phyloP scores from a whole-genome alignment of 2,797 vertebrate species.

The Molothrus aeneus region DNA sequence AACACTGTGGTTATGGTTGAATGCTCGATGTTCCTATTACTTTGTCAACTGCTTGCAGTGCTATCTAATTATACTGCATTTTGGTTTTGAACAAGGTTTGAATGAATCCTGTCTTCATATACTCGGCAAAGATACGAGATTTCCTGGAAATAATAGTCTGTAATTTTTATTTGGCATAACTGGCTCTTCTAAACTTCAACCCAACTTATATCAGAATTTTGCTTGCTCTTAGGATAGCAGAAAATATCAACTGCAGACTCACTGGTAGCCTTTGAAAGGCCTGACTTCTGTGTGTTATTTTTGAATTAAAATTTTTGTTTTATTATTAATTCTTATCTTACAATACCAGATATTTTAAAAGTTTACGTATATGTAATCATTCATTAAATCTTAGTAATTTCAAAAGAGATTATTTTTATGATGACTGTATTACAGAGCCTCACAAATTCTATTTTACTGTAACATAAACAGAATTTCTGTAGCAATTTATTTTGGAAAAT shows the following conservation, averaged over 20 bases:
- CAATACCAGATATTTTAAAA: background rate
- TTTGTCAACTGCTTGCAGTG: slow-evolving; percentile 31
- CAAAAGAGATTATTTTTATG: background rate
- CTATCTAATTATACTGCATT: slow-evolving; percentile 32
- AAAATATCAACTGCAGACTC: background rate
- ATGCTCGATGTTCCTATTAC: slow-evolving; percentile 15
- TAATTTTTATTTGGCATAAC: background rate
- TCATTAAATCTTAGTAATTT: background rate
- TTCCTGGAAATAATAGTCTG: background rate
- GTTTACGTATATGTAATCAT: background rate
- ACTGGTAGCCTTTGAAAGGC: background rate
- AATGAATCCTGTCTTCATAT: background rate
- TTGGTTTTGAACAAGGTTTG: slow-evolving; percentile 6
- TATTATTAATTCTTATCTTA: background rate
- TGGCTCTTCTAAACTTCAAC: background rate
- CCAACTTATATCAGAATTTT: background rate
- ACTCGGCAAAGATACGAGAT: background rate
- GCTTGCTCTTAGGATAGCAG: background rate
- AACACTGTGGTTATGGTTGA: slow-evolving; percentile 35
- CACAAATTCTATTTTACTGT: slow-evolving; percentile 37
- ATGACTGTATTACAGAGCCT: background rate
- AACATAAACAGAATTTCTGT: slow-evolving; percentile 53
- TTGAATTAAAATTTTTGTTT: background rate
- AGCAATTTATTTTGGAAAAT: slow-evolving; percentile 58
- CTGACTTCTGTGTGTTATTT: background rate